Conservation (phyloP, 2,888 invertebrate species). For the Lypha dubia region DNA sequence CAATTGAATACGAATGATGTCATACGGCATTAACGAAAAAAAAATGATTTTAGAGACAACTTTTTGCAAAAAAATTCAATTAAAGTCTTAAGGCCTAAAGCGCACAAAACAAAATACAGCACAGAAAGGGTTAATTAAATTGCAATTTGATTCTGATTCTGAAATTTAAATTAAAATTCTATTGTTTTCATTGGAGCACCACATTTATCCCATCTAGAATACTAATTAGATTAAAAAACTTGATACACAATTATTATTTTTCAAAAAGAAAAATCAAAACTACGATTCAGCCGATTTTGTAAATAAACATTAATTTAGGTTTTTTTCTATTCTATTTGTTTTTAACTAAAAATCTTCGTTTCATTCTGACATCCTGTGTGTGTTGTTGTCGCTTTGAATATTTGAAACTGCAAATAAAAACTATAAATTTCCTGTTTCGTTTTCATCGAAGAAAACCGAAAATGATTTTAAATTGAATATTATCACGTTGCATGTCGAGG, state of each 20-base stretch:
- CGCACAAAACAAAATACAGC: too few species aligned
- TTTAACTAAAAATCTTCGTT: slow-evolving; percentile 1
- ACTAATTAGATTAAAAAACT: not conserved
- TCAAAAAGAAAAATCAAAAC: too few species aligned
- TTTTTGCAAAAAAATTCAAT: too few species aligned
- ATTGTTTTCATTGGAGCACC: too few species aligned
- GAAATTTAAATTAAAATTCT: too few species aligned
- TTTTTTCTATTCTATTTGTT: not conserved
- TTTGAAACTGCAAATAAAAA: slow-evolving; percentile 23
- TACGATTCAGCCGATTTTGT: too few species aligned
- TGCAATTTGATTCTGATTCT: too few species aligned
- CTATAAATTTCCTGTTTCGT: slow-evolving; percentile 62
- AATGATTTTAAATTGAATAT: slow-evolving; percentile 21
- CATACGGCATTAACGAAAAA: too few species aligned
- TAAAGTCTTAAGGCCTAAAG: too few species aligned
- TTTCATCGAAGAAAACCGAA: slow-evolving; percentile 39
- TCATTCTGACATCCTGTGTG: slow-evolving; percentile 37
- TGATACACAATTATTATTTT: not conserved
- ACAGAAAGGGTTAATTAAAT: too few species aligned
- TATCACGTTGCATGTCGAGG: slow-evolving; percentile 24
- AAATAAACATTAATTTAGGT: slow-evolving; percentile 11
- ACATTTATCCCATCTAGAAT: not conserved
- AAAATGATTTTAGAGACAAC: too few species aligned
- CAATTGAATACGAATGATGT: too few species aligned
- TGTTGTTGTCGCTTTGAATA: not conserved